Evolutionary conservation across 2,888 invertebrate species (phyloP).

Genomic region (Ischnura elegans): DNA sequence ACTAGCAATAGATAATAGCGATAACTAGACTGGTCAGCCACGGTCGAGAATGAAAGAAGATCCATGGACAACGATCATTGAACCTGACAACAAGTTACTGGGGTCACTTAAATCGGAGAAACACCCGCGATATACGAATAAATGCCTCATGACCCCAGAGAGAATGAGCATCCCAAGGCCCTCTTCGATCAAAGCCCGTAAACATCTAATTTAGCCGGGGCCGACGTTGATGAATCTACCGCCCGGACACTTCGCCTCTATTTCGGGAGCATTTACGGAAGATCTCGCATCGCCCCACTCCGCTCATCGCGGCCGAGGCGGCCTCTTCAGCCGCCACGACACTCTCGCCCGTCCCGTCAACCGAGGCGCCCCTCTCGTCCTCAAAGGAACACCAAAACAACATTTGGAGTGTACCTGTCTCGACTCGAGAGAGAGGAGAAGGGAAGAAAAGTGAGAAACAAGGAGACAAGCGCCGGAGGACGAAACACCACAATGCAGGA

Average conservation of each 20-base stretch:
- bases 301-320: neutral
- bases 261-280: constrained; percentile 64
- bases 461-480: neutral
- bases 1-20: no score
- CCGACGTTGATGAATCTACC: constrained; percentile 61
- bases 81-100: no score
- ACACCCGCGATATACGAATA: neutral
- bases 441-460: no score
- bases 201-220: constrained; percentile 56
- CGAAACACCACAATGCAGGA: neutral
- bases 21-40: no score
- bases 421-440: neutral
- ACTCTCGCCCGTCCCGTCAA: constrained; percentile 4
- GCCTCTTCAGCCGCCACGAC: neutral
- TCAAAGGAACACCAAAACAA: constrained; percentile 52
- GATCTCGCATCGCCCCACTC: neutral
- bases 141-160: constrained; percentile 1
- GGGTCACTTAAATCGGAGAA: no score
- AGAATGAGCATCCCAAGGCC: neutral
- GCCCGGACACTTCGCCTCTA: constrained; percentile 59
- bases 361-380: neutral
- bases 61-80: no score
- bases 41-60: no score
- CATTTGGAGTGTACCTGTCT: constrained; percentile 50
- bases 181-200: constrained; percentile 51